Conservation (phyloP, 2,797 vertebrate genomes). For the Myotis myotis region DNA sequence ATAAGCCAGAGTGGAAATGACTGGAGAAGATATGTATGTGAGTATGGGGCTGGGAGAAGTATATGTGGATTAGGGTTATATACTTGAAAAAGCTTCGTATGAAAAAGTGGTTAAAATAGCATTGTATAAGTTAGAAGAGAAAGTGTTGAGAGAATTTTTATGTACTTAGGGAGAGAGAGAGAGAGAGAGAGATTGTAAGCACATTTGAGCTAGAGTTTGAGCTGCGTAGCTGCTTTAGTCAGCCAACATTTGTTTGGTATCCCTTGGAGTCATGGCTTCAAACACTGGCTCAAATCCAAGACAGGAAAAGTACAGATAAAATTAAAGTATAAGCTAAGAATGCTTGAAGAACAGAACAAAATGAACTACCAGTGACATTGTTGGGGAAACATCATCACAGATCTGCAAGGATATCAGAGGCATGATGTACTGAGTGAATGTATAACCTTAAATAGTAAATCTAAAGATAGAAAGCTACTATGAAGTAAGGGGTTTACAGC, state of each 20-base stretch:
- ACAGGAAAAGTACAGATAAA: background rate
- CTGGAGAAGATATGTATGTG: background rate
- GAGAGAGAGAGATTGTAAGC: background rate
- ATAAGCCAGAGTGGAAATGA: background rate
- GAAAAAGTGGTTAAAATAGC: background rate
- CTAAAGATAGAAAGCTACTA: background rate
- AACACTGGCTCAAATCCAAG: background rate
- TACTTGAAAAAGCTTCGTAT: background rate
- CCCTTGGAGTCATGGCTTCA: background rate
- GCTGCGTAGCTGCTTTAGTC: background rate
- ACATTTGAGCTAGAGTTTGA: background rate
- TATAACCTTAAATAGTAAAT: background rate
- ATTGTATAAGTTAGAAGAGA: background rate
- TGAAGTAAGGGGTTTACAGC: background rate
- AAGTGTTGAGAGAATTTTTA: background rate
- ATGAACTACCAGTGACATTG: background rate
- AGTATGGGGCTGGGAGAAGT: background rate
- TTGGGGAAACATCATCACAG: background rate
- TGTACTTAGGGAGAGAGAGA: background rate
- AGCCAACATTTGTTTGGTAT: background rate
- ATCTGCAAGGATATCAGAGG: background rate
- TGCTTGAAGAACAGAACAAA: background rate
- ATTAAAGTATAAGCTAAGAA: slow-evolving; percentile 13
- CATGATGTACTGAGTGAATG: background rate
- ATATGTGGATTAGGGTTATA: background rate